phyloP scores from a whole-genome alignment of 1,140 invertebrate genomes.

The Sycophaga agraensis region DNA sequence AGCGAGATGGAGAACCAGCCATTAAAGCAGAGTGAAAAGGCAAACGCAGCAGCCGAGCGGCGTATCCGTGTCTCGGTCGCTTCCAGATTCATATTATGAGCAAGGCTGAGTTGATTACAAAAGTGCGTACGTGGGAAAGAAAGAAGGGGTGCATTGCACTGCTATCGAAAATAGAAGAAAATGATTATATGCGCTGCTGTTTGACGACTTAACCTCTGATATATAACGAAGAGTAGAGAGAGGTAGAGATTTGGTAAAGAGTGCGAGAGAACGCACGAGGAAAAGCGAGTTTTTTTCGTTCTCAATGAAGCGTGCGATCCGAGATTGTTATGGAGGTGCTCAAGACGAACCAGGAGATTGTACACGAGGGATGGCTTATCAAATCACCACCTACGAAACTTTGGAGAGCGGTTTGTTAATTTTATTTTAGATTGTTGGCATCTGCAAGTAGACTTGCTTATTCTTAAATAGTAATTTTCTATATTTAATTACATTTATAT shows the following conservation, averaged over 20 bases:
- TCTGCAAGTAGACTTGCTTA: too few species aligned
- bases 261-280: not conserved
- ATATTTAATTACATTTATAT: too few species aligned
- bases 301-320: constrained; percentile 17
- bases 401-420: constrained; percentile 79
- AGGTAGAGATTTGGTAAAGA: not conserved
- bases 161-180: not conserved
- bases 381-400: constrained; percentile 90
- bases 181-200: not conserved
- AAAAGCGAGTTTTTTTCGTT: constrained; percentile 1
- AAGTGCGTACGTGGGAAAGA: not conserved
- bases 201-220: constrained; percentile 6
- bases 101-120: not conserved
- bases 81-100: not conserved
- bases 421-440: not conserved
- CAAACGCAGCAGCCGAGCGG: not conserved
- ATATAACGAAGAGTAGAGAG: not conserved
- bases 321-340: constrained; percentile 13
- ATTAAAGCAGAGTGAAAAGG: not conserved
- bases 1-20: too few species aligned
- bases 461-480: too few species aligned
- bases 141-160: not conserved
- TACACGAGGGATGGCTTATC: constrained; percentile 86
- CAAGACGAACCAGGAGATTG: constrained; percentile 60
- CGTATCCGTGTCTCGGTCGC: not conserved